Conservation (phyloP, 64 coral and sea anemone species). For the Actinia equina region DNA sequence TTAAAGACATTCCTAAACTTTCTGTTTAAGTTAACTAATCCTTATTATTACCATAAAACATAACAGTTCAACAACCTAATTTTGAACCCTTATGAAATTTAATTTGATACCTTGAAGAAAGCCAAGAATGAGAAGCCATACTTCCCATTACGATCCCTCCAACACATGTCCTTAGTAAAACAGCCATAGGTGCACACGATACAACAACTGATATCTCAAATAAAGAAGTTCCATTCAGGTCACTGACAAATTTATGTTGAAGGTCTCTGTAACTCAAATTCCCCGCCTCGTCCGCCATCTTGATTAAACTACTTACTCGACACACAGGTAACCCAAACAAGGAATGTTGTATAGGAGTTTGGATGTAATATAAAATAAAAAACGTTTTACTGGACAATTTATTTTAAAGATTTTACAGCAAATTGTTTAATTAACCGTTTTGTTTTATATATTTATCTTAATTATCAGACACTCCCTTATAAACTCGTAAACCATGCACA, state of each 20-base stretch:
- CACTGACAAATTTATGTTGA: slow-evolving; percentile 81
- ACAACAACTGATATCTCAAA: slow-evolving; percentile 66
- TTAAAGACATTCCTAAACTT: no score
- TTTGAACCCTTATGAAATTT: not conserved
- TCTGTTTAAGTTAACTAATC: no score
- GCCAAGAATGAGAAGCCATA: not conserved
- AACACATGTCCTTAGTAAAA: slow-evolving; percentile 66
- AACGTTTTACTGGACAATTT: no score
- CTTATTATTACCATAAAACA: no score
- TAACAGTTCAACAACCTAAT: no score
- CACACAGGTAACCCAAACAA: not conserved
- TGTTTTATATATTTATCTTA: no score
- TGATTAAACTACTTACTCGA: not conserved
- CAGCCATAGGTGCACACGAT: slow-evolving; percentile 56
- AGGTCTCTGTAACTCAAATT: slow-evolving; percentile 64
- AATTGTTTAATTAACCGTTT: no score
- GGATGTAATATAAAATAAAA: not conserved
- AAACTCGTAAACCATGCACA: no score
- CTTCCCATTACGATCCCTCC: not conserved
- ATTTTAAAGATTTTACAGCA: no score
- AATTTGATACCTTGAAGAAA: not conserved
- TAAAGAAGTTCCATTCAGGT: slow-evolving; percentile 84
- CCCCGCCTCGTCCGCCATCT: slow-evolving; percentile 57
- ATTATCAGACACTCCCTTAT: no score
- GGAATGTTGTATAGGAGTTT: not conserved